Evolutionary conservation across 2,888 invertebrate species (phyloP).

Genomic region (Parnassius glacialis): DNA sequence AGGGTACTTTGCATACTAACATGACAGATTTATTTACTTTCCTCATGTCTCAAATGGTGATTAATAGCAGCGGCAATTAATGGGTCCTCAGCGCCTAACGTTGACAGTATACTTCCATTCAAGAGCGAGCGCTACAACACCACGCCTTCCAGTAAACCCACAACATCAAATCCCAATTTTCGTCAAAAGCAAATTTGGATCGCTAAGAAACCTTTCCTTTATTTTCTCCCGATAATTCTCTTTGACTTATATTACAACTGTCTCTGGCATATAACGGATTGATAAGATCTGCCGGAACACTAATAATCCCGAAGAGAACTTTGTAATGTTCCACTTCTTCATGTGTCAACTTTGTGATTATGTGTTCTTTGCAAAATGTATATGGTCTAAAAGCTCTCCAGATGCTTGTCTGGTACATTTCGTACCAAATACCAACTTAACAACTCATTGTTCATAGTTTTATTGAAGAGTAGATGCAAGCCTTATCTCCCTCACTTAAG

Average conservation of each 20-base stretch:
- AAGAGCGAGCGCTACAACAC: too few relatives aligned
- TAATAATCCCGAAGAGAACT: conserved; percentile 4
- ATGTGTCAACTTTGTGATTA: conserved; percentile 11
- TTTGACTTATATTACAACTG: conserved; percentile 3
- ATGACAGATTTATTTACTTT: too few relatives aligned
- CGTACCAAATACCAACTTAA: conserved; percentile 21
- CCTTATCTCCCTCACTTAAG: conserved; percentile 3
- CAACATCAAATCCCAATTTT: too few relatives aligned
- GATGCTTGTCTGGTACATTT: conserved; percentile 5
- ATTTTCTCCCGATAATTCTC: conserved; percentile 1
- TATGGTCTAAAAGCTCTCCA: background rate
- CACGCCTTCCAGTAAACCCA: too few relatives aligned
- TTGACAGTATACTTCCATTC: too few relatives aligned
- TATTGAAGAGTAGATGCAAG: conserved; percentile 1
- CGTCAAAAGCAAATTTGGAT: too few relatives aligned
- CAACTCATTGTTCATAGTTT: conserved; percentile 9
- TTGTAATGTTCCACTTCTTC: conserved; percentile 4
- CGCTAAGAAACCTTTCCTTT: conserved; percentile 15
- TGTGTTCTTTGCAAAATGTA: conserved; percentile 7
- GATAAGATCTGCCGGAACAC: conserved; percentile 5
- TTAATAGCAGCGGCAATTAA: too few relatives aligned
- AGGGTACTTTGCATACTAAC: too few relatives aligned
- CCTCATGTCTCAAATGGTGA: too few relatives aligned
- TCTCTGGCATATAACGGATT: conserved; percentile 15
- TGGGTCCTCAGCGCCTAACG: too few relatives aligned